Conservation (phyloP, 2,797 vertebrate species). For the Siniperca scherzeri region DNA sequence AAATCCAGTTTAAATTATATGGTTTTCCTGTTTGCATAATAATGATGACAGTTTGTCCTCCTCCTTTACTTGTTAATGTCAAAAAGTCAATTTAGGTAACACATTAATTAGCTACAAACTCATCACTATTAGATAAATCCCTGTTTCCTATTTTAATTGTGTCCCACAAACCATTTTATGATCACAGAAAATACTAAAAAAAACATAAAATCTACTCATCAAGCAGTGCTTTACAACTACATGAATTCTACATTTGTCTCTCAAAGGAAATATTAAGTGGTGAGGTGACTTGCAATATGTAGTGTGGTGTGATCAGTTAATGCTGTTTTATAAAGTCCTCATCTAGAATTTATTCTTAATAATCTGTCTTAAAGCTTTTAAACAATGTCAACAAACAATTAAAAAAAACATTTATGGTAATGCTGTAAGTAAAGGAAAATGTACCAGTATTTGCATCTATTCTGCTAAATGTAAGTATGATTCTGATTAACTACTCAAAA, state of each 20-base stretch:
- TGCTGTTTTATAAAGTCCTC: too few species aligned
- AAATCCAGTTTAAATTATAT: conserved; percentile 1
- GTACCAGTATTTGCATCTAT: too few species aligned
- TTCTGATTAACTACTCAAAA: too few species aligned
- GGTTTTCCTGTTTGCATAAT: background rate
- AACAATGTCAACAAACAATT: too few species aligned
- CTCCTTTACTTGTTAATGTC: background rate
- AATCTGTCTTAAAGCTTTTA: too few species aligned
- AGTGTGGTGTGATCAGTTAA: too few species aligned
- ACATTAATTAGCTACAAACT: background rate
- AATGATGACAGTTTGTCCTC: background rate
- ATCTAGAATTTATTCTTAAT: too few species aligned
- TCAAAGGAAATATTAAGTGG: background rate
- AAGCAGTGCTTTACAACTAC: background rate
- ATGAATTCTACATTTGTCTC: background rate
- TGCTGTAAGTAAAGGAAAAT: too few species aligned
- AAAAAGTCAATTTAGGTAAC: background rate
- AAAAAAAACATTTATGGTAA: too few species aligned
- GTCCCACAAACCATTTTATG: background rate
- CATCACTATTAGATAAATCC: background rate
- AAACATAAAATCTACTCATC: background rate
- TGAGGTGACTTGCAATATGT: too few species aligned
- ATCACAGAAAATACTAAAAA: background rate
- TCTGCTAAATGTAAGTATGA: too few species aligned
- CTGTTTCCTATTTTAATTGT: background rate